Base-by-base conservation (phyloP, 2,113 vertebrate species). In the Mesitornis unicolor region DNA sequence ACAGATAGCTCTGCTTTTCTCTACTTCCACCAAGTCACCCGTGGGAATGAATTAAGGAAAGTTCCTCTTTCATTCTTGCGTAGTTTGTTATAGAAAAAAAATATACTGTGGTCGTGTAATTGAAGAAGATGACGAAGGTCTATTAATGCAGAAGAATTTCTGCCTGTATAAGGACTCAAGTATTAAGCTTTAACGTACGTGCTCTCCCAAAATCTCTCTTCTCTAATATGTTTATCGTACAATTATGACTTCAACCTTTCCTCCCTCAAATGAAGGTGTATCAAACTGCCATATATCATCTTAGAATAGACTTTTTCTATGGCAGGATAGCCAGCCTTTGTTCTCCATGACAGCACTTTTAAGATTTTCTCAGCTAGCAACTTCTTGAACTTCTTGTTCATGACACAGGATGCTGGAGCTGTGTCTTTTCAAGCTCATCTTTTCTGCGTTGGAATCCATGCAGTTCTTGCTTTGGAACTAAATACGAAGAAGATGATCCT, bases 211-310 rank as follows among this genome's bases (percentile, higher is more conserved):
- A 84, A 86, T 51, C 64, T 92, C 54, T 93, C 67, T 78, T 89
- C 74, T 64, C 63, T 88, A 68, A 53, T 88, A 76, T 60, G 35
- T 94, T 96, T 92, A 84, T 96, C 83, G 53, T 71, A 47, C 60
- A 95, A 91, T 94, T 91, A 95, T 90, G 92, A 95, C 87, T 93
- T 96, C 90, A 96, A 59, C 64, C 20, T 95, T 92, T 91, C 84
- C 93, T 95, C 92, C 95, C 64, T 91, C 93, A 94, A 93, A 88
- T 26, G 96, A 94, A 94, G 92, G 88, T 79, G 14, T 88, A 90
- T 83, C 60, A 93, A 93, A 90, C 43, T 97, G 90, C 95, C 67
- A 84, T 93, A 88, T 15, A 88, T 92, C 75, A 93, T 75, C 83
- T 88, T 59, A 87, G 83, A 95, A 96, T 84, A 96, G 83, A 74